Evolutionary conservation across 2,797 vertebrate genomes (phyloP).

Genomic region (Rachycentron canadum): DNA sequence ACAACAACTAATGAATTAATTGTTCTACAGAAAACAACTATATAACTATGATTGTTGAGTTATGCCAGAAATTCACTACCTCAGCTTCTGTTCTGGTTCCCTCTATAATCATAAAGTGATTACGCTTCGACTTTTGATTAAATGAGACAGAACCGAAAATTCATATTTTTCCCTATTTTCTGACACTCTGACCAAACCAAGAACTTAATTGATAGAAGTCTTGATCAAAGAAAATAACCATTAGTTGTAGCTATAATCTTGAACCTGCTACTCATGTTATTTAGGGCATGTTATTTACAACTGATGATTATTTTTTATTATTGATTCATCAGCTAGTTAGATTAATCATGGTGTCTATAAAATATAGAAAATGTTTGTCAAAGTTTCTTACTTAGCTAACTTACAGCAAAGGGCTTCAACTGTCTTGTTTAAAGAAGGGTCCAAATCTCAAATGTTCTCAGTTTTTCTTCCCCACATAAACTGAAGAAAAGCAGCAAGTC

Average conservation of each 20-base stretch:
- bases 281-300: background rate
- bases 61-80: accelerated
- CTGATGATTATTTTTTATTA: background rate
- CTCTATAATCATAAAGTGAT: background rate
- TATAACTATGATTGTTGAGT: background rate
- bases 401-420: background rate
- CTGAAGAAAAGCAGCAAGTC: background rate
- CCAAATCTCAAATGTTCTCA: too few species aligned
- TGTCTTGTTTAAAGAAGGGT: background rate
- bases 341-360: too few species aligned
- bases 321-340: background rate
- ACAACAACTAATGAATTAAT: background rate
- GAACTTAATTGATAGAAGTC: background rate
- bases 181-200: background rate
- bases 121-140: background rate
- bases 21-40: background rate
- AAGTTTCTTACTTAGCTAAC: too few species aligned
- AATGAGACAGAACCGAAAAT: background rate
- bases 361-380: too few species aligned
- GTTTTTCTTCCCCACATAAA: background rate
- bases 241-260: background rate
- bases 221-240: background rate
- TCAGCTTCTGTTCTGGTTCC: background rate
- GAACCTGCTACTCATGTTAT: too few species aligned
- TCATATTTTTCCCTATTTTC: background rate